Evolutionary conservation across 2,797 vertebrate genomes (phyloP).

Genomic region (Spheniscus humboldti): DNA sequence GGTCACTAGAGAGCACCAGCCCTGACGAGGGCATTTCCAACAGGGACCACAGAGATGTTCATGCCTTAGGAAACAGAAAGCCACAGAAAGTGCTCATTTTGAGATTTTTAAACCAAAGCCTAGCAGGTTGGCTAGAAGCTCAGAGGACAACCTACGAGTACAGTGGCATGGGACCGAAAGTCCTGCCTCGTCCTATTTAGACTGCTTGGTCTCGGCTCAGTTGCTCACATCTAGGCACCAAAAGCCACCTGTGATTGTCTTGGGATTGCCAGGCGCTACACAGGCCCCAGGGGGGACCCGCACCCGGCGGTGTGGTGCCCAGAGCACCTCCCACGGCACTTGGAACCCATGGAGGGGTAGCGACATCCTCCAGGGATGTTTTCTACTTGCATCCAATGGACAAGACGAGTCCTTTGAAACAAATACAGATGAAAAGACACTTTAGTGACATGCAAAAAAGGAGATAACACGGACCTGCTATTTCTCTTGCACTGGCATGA

Average conservation of each 20-base stretch:
- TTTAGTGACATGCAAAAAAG: not conserved
- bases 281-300: not conserved
- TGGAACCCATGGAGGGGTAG: not conserved
- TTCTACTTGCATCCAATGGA: not conserved
- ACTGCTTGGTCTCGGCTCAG: not conserved
- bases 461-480: not conserved
- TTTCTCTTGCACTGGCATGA: not conserved
- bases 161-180: accelerated
- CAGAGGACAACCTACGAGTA: accelerated
- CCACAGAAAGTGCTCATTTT: not conserved
- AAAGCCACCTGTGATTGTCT: not conserved
- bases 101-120: not conserved
- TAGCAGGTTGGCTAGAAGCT: not conserved
- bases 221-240: not conserved
- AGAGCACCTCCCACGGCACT: accelerated
- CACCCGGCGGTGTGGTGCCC: not conserved
- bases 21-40: not conserved
- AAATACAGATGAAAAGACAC: not conserved
- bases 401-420: not conserved
- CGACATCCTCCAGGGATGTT: not conserved
- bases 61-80: not conserved
- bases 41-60: not conserved
- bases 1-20: not conserved
- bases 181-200: not conserved
- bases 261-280: not conserved